Base-by-base conservation (phyloP, 2,888 invertebrate species). In the Agonopterix alstromeriana region DNA sequence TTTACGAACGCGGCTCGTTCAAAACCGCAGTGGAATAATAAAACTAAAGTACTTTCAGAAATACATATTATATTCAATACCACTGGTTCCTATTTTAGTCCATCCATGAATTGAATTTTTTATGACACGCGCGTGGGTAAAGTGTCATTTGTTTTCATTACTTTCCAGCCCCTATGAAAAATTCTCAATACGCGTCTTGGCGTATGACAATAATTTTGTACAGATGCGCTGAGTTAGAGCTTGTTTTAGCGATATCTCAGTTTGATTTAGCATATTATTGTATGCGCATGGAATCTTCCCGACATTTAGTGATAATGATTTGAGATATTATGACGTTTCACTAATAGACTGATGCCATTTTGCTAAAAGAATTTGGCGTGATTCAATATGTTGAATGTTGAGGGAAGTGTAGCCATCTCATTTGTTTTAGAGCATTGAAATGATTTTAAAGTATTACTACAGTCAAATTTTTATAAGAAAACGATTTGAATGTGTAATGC, bases 141-240 rank as follows among this genome's bases (percentile, higher is more conserved):
- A 51, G 55, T 80, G 83, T 82, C 85, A 78, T 87, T 84, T 86
- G 82, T 87, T 84, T 87, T 83, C 84, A 84, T 86, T 86, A 85
- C 56, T 52, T 55, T 61, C 62, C 66, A 70, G 75, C 76, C 72
- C 68, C 57, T 58, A 57, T 69, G 72, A 75, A 73, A 54, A 56
- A 49, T 51, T 50, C 46, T 45, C 35, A 36, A 43, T 43, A 27
- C 35, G 10, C 43, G 27, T 27, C 27, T 8, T 36, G 42, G 36
- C 45, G 45, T 45, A 45, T 45, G 48, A 42, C 36, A 10, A 42
- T 45, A 48, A 45, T 41, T 36, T 38, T 10, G 45, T 11, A 35
- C 27, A 10, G 12, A 4, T 42, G 42, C 17, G 42, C 11, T 17
- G 42, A 14, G 14, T 17, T 17, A 14, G 17, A 17, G 9, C 10